A percentile compares a stretch with the other conserved stretches of the same genome.
phyloP scores from a whole-genome alignment of 2,113 vertebrate species.

The Sinocyclocheilus maitianheensis region DNA sequence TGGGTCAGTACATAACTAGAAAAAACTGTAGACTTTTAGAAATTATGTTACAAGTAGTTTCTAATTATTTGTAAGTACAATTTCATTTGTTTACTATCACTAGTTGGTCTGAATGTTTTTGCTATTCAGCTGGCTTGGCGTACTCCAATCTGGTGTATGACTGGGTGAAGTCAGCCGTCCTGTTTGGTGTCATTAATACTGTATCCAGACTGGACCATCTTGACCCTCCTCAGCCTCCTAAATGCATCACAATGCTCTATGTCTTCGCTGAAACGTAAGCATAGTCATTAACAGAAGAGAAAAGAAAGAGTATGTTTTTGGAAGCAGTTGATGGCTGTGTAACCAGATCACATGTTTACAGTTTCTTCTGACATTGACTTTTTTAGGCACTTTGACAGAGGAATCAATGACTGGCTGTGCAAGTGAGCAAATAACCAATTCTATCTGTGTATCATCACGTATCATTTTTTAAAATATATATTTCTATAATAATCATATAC shows the following conservation, averaged over 20 bases:
- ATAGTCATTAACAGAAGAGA: background rate
- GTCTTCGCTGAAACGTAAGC: slow-evolving; percentile 97
- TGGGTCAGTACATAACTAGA: slow-evolving; percentile 77
- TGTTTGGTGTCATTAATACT: slow-evolving; percentile 93
- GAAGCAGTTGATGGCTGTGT: background rate
- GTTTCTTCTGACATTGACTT: slow-evolving; percentile 45
- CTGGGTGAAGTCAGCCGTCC: slow-evolving; percentile 94
- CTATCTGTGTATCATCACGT: background rate
- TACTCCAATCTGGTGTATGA: slow-evolving; percentile 97
- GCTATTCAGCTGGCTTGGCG: slow-evolving; percentile 85
- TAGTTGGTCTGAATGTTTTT: background rate
- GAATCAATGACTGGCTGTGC: slow-evolving; percentile 99
- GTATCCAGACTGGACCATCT: slow-evolving; percentile 91
- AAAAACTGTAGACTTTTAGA: background rate
- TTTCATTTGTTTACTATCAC: background rate
- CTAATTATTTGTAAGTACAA: background rate
- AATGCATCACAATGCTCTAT: slow-evolving; percentile 97
- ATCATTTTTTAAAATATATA: slow-evolving; percentile 5
- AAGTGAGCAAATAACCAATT: slow-evolving; percentile 76
- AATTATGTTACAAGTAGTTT: background rate
- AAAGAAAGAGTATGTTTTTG: slow-evolving; percentile 3
- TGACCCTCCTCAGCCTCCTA: slow-evolving; percentile 92
- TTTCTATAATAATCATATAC: background rate
- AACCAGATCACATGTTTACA: background rate
- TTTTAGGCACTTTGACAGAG: slow-evolving; percentile 94